phyloP scores from a whole-genome alignment of 1,140 invertebrate species.

The Mamestra configurata region DNA sequence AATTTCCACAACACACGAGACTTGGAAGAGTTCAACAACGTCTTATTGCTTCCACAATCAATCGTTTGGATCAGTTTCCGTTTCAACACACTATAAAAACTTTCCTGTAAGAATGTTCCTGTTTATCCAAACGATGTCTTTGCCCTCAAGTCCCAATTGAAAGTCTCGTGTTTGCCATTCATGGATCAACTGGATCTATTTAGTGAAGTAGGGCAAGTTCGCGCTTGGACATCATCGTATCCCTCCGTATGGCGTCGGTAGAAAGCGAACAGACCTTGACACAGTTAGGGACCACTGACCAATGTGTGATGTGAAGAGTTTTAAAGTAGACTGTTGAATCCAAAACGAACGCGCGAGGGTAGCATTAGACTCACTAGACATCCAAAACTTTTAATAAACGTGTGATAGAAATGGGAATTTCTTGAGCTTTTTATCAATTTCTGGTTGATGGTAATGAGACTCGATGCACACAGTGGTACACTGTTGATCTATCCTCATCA shows the following conservation, averaged over 20 bases:
- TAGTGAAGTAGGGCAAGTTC: constrained; percentile 8
- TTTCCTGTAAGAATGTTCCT: neutral
- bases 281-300: constrained; percentile 8
- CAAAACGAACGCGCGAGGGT: neutral
- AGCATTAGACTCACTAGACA: too few species aligned
- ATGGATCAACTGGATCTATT: neutral
- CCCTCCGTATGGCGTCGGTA: constrained; percentile 10
- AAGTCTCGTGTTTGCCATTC: neutral
- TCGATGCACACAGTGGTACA: too few species aligned
- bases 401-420: too few species aligned
- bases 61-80: neutral
- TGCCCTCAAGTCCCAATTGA: neutral
- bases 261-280: constrained; percentile 46
- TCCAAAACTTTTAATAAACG: too few species aligned
- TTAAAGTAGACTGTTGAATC: neutral
- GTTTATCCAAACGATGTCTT: neutral
- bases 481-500: too few species aligned
- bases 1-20: too few species aligned
- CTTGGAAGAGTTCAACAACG: too few species aligned
- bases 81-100: neutral
- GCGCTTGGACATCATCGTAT: constrained; percentile 1
- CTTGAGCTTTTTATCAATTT: too few species aligned
- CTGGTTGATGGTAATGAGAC: too few species aligned
- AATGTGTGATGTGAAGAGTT: neutral
- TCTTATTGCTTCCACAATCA: too few species aligned